These are phyloP conservation scores for Hirtodrosophila confusa DNA, from an alignment of 2,888 invertebrate species.

Conservation along the genomic window DNA sequence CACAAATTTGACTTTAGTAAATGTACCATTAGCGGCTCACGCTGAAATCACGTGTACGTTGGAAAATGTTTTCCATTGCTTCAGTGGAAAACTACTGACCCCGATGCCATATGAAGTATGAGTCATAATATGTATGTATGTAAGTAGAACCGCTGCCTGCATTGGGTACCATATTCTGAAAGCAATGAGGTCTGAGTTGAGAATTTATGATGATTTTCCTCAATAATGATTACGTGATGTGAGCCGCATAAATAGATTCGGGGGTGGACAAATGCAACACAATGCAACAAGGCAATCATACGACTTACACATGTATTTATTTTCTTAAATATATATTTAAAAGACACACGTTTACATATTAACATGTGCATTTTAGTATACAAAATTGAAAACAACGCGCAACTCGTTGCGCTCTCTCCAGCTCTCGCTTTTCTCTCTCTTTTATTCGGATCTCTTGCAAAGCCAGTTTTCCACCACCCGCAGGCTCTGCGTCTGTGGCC, in stretches of 20 bases:
- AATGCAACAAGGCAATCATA: neutral
- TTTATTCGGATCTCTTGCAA: conserved; percentile 15
- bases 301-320: neutral
- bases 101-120: conserved; percentile 19
- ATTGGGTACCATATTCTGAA: neutral
- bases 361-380: conserved; percentile 10
- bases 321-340: conserved; percentile 2
- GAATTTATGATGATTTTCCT: neutral
- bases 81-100: conserved; percentile 52
- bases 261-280: neutral
- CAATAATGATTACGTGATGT: conserved; percentile 3
- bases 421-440: conserved; percentile 18
- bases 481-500: conserved; percentile 54
- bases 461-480: conserved; percentile 60
- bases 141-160: conserved; percentile 2
- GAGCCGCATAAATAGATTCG: neutral
- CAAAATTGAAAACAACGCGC: conserved; percentile 27
- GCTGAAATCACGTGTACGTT: conserved; percentile 31
- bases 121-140: conserved; percentile 24
- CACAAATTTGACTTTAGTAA: conserved; percentile 18
- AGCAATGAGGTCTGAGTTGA: too few relatives aligned
- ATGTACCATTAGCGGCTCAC: conserved; percentile 8
- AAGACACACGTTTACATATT: neutral
- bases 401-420: conserved; percentile 25
- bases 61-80: conserved; percentile 19